Evolutionary conservation across 2,113 vertebrate species (phyloP).

Genomic region (Lucifuga dentata): DNA sequence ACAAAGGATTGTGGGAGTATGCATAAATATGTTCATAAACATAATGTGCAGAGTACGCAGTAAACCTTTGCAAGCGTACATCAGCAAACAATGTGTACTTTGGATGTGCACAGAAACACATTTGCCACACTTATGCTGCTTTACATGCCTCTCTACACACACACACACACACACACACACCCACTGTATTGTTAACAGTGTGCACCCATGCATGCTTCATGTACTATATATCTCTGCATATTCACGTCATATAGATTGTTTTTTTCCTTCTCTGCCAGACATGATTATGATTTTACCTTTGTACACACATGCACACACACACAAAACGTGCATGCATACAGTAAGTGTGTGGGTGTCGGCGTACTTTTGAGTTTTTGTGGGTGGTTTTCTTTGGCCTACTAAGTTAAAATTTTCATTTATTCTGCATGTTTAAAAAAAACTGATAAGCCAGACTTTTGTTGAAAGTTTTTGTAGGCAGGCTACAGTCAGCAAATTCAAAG

Average conservation of each 20-base stretch:
- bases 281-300: no score
- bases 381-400: not conserved
- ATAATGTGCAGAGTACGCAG: not conserved
- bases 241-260: not conserved
- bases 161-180: constrained; percentile 16
- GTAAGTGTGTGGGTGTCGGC: not conserved
- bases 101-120: not conserved
- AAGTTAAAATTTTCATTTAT: not conserved
- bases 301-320: not conserved
- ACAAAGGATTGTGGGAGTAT: constrained; percentile 44
- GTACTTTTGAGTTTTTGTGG: no score
- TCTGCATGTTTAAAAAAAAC: constrained; percentile 13
- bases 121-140: constrained; percentile 1
- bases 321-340: no score
- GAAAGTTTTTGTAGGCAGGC: constrained; percentile 3
- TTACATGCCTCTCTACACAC: constrained; percentile 19
- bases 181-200: constrained; percentile 15
- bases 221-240: constrained; percentile 10
- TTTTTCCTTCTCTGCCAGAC: not conserved
- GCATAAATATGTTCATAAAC: constrained; percentile 21
- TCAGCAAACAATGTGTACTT: constrained; percentile 1
- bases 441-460: constrained; percentile 39
- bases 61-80: not conserved
- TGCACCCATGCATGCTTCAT: not conserved
- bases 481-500: constrained; percentile 38